Base-by-base conservation (phyloP, 2,888 invertebrate genomes). In the Plebejus melissa region DNA sequence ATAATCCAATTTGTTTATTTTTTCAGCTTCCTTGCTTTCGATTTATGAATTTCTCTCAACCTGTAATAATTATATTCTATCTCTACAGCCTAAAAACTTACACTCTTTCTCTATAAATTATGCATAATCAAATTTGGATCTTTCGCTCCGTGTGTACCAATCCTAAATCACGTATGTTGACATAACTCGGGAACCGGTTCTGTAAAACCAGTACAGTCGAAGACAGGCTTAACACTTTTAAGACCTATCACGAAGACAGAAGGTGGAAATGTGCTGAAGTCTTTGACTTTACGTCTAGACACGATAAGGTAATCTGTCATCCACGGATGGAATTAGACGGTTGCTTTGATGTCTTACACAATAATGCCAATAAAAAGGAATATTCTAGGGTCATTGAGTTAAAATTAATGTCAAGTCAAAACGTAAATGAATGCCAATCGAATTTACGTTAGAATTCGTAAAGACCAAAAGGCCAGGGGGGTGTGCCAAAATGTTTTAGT, bases 131-230 rank as follows among this genome's bases (percentile, higher is more conserved):
- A 28, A 9, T 60, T 9, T 28, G 4, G 11, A 11, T 60, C 7
- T 1, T 9, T 7, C 4, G 41, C 71, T 28, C 71, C 9, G 6
- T 72, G 71, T 71, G 46, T 32, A 32, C 28, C 46, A 16, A 50
- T 5, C 54, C 72, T 54, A 54, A 72, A 13, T 76, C 77, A 79
- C 79, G 79, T 79, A 74, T 78, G 78, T 79, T 78, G 79, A 80
- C 81, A 80, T 80, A 80, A 77, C 80, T 80, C 77, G 36, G 36
- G 69, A 69, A 76, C 79, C 80, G 79, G 79, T 79, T 80, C 77
- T 54, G 77, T 78, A 76, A 58, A 70, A 75, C 69, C 69, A 57
- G 71, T 72, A 74, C 16, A 16, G 11, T 54, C 4, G 54, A 54
- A 50, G 54, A 13, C 16, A 54, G 54, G 54, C 4, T 54, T 50